Evolutionary conservation across 2,113 vertebrate species (phyloP), one percentile per base, ranked within the genome.

Genomic region (Rhagologus leucostigma): DNA sequence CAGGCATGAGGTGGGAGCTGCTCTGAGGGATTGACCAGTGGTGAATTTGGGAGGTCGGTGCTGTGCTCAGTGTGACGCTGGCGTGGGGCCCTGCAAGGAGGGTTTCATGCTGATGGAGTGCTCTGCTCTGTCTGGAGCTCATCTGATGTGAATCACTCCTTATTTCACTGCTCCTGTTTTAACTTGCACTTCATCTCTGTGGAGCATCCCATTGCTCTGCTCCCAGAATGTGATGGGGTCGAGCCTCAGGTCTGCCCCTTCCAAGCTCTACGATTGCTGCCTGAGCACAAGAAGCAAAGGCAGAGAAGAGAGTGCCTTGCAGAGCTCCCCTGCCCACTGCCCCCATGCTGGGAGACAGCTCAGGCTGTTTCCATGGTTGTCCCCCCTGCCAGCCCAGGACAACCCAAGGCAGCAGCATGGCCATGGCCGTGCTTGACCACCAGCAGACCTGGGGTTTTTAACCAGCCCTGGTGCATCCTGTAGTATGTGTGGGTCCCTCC

Each of bases 81-180:
- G 47, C 0, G 2, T 0, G 1, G 46, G 32, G 64, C 49, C 10
- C 32, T 16, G 7, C 0, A 1, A 32, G n/a, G 1, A 0, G 9
- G 37, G 3, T 7, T 37, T 37, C 0, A 1, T 47, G 70, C 65
- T 3, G 33, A 6, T 29, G 67, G 63, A 23, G 63, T 27, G 37
- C 46, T 59, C 73, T 84, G 42, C 62, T 75, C 7, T 1, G 35
- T 39, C 74, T 91, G 76, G 33, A 81, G 16, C 73, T 10, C 5
- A 4, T n/a, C 41, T 30, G 50, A 35, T 0, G 0, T 65, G 68
- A 86, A 57, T 89, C 63, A 4, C 14, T 26, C 50, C 24, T 47
- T 7, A 24, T 29, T 32, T 9, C 49, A 27, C 57, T 30, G 44
- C 56, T 87, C 27, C 49, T 64, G 79, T 80, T 68, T 37, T 22